Conservation (phyloP, 2,113 vertebrate genomes). For the Syrrhaptes paradoxus region DNA sequence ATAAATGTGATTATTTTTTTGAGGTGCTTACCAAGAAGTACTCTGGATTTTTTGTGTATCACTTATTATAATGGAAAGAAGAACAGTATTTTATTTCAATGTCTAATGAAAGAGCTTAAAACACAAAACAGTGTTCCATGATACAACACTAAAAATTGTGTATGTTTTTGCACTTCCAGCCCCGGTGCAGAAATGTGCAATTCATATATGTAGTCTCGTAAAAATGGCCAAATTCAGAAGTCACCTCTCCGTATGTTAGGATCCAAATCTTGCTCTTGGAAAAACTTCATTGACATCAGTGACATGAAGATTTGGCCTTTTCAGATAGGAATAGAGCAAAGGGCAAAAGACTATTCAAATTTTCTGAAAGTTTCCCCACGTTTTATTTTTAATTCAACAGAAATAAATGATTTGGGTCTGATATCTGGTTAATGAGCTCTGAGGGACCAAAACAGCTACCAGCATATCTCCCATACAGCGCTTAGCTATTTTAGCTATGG, state of each 20-base stretch:
- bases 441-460: neutral
- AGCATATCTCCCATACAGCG: neutral
- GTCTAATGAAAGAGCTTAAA: neutral
- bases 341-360: neutral
- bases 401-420: neutral
- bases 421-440: neutral
- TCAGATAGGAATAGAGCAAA: neutral
- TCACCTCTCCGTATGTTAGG: neutral
- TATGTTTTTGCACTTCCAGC: neutral
- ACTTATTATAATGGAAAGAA: neutral
- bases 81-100: neutral
- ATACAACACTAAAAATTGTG: neutral
- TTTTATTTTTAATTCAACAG: neutral
- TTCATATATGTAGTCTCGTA: neutral
- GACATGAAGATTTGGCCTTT: neutral
- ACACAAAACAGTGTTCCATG: neutral
- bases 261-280: neutral
- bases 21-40: neutral
- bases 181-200: neutral
- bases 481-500: neutral
- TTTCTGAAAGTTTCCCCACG: neutral
- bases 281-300: neutral
- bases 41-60: neutral
- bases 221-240: neutral
- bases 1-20: neutral